These are phyloP conservation scores for Temnothorax nylanderi DNA, from an alignment of 1,140 invertebrate genomes.

Conservation along the genomic window DNA sequence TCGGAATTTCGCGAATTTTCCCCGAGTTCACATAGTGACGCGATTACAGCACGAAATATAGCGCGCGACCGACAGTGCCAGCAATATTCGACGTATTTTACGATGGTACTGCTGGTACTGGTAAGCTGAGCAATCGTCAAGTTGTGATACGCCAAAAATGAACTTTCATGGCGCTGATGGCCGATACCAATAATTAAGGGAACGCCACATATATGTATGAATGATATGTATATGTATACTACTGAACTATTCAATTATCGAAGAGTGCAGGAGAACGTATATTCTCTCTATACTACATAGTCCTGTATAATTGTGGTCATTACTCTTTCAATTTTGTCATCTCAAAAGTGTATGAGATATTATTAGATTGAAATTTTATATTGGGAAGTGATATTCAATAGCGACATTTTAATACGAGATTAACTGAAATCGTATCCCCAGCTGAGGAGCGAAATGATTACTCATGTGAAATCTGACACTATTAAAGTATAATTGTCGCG, in stretches of 20 bases:
- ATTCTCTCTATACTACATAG: background rate
- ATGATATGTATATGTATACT: background rate
- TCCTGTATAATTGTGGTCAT: background rate
- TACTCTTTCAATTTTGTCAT: background rate
- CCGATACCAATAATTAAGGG: background rate
- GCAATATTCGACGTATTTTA: constrained; percentile 20
- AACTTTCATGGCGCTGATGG: background rate
- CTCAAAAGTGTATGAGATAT: background rate
- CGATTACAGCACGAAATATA: constrained; percentile 13
- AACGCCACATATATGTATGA: too few species aligned
- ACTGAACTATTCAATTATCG: background rate
- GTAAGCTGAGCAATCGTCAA: background rate
- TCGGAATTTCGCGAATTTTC: constrained; percentile 68
- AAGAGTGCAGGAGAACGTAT: background rate
- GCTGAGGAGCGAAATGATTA: background rate
- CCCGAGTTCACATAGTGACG: constrained; percentile 34
- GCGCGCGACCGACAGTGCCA: background rate
- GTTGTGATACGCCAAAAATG: background rate
- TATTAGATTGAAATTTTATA: background rate
- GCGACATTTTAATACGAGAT: background rate
- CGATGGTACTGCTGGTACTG: too few species aligned
- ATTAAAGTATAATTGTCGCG: background rate
- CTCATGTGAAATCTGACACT: background rate
- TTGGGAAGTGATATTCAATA: background rate
- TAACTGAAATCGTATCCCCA: background rate